phyloP scores from a whole-genome alignment of 2,797 vertebrate genomes.

The Graptemys geographica region DNA sequence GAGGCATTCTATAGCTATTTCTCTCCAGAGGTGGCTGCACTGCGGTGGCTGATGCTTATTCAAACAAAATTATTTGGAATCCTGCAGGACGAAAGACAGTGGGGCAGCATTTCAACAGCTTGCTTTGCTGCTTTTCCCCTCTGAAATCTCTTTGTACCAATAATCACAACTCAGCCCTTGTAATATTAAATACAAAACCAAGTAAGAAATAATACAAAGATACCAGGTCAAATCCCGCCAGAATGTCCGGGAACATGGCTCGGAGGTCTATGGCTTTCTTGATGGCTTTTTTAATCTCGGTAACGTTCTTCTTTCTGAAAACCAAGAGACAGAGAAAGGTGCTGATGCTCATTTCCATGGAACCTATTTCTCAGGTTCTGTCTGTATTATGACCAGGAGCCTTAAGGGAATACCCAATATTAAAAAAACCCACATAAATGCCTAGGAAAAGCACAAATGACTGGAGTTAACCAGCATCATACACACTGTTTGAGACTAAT shows the following conservation, averaged over 20 bases:
- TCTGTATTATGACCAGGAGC: neutral
- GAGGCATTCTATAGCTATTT: neutral
- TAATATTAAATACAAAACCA: neutral
- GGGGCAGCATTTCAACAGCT: neutral
- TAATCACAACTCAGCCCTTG: neutral
- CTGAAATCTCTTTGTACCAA: neutral
- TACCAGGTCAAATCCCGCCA: constrained; percentile 95
- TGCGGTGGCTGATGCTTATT: neutral
- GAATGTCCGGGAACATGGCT: constrained; percentile 83
- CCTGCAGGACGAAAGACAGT: neutral
- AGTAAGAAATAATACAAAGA: constrained; percentile 47
- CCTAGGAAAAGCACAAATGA: constrained; percentile 65
- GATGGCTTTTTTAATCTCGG: constrained; percentile 79
- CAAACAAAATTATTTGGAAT: neutral
- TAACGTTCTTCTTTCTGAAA: constrained; percentile 80
- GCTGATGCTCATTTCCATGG: neutral
- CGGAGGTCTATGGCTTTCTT: constrained; percentile 83
- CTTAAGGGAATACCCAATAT: constrained; percentile 4
- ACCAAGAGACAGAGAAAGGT: constrained; percentile 50
- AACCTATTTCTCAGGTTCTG: constrained; percentile 10
- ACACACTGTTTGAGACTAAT: constrained; percentile 8
- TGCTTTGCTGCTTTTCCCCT: neutral
- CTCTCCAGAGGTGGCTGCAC: neutral
- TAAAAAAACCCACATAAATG: constrained; percentile 51
- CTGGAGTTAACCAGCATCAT: constrained; percentile 47